Conservation (phyloP, 2,888 invertebrate genomes). For the Agelastica alni region DNA sequence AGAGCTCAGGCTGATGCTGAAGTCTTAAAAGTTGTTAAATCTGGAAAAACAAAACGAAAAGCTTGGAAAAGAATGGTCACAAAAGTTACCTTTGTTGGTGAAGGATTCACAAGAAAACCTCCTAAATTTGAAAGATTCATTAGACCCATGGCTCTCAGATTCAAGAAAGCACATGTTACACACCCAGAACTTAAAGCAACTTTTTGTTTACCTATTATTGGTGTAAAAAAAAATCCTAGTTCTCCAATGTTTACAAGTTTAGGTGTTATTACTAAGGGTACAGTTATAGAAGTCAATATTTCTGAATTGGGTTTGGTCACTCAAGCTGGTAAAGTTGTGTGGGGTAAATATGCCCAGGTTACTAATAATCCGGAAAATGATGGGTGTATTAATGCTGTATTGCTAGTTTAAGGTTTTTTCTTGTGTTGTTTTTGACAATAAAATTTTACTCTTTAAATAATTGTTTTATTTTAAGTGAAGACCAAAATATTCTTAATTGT, state of each 20-base stretch:
- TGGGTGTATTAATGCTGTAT: constrained; percentile 98
- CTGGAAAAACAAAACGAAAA: constrained; percentile 91
- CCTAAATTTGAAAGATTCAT: constrained; percentile 99
- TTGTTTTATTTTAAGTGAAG: not conserved
- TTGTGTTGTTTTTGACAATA: constrained; percentile 3
- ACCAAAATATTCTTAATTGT: not conserved
- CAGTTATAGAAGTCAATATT: constrained; percentile 96
- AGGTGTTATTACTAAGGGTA: constrained; percentile 98
- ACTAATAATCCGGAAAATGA: constrained; percentile 99
- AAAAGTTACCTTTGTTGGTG: constrained; percentile 97
- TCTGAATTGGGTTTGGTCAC: constrained; percentile 98
- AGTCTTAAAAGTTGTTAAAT: constrained; percentile 90
- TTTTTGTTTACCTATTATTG: constrained; percentile 95
- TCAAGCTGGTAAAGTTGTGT: constrained; percentile 98
- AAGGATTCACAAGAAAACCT: constrained; percentile 97
- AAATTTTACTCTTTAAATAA: not conserved
- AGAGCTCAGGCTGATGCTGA: constrained; percentile 95
- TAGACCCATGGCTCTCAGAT: constrained; percentile 93
- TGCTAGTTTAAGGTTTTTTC: constrained; percentile 73
- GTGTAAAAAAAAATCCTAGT: constrained; percentile 98
- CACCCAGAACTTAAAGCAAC: constrained; percentile 99
- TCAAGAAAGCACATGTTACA: constrained; percentile 98
- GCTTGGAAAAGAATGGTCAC: constrained; percentile 99
- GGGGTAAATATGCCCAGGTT: constrained; percentile 99
- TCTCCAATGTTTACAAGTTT: constrained; percentile 96